Evolutionary conservation across 2,113 vertebrate species (phyloP).

Genomic region (Cryptotis parvus): DNA sequence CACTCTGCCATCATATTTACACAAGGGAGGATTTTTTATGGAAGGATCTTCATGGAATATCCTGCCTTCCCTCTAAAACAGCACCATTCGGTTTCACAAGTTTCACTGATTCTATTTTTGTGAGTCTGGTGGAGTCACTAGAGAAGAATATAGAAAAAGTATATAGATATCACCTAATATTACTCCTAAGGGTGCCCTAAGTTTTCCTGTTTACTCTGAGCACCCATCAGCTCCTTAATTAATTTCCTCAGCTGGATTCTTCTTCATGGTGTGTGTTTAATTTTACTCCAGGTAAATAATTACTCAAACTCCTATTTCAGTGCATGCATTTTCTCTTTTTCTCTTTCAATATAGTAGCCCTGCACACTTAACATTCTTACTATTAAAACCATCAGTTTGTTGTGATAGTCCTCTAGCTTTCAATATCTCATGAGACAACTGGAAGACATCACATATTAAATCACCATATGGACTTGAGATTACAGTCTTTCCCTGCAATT

Average conservation of each 20-base stretch:
- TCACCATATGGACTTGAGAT: not conserved
- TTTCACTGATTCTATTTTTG: too few species aligned
- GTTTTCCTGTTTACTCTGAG: not conserved
- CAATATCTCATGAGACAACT: not conserved
- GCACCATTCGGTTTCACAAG: too few species aligned
- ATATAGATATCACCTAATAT: too few species aligned
- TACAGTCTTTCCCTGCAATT: not conserved
- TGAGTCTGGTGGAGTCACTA: too few species aligned
- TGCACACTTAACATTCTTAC: not conserved
- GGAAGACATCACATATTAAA: not conserved
- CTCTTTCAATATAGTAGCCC: not conserved
- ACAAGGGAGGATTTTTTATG: not conserved
- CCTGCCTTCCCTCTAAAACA: not conserved
- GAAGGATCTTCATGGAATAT: not conserved
- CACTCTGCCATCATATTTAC: not conserved
- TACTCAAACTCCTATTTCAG: not conserved
- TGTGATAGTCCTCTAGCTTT: not conserved
- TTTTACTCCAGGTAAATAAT: not conserved
- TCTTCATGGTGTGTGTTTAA: not conserved
- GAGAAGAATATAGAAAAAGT: too few species aligned
- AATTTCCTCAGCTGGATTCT: not conserved
- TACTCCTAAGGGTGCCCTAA: too few species aligned
- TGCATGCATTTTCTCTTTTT: not conserved
- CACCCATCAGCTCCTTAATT: not conserved
- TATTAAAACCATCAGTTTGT: not conserved